Base-by-base conservation (phyloP, 2,888 invertebrate species). In the Catocala fraxini region DNA sequence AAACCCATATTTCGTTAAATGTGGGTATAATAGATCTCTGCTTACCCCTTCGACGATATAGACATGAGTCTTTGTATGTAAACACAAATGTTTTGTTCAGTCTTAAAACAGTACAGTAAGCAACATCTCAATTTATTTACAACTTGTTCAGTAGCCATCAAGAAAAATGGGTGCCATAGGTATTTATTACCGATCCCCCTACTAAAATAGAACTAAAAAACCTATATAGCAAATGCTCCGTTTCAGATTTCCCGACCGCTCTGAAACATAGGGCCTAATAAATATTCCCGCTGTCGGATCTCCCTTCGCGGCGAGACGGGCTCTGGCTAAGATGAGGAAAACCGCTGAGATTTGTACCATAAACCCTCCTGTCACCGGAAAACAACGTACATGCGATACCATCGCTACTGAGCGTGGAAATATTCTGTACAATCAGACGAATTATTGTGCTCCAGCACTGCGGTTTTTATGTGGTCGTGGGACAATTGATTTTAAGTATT, bases 351-450 rank as follows among this genome's bases (percentile, higher is more conserved):
- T 89, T 88, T 84, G 83, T 83, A 81, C 81, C 79, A 79, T 84
- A 88, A 86, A 87, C 81, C 87, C 86, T 76, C 76, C 82, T 87
- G 89, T 89, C 84, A 81, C 80, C 81, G 76, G 77, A 77, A 78
- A 74, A 83, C 77, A 77, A 81, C 75, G 76, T 75, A 79, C 76
- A 73, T 68, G 78, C 70, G 83, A 81, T 82, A 81, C 70, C 68
- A 79, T 78, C 75, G 72, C 68, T 52, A 51, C 60, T 64, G 48
- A 65, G 59, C 68, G 67, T 51, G 54, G 46, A 73, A 73, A 75
- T 73, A 71, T 75, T 69, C 73, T 55, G 60, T 63, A 70, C 71
- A 68, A 59, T 53, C 35, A 54, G 33, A 41, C 39, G 51, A 39
- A 55, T 51, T 34, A 51, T 46, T 33, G 33, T 34, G 39, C 25